These are phyloP conservation scores for Spermophilus dauricus DNA, from an alignment of 2,113 vertebrate species.

Conservation along the genomic window DNA sequence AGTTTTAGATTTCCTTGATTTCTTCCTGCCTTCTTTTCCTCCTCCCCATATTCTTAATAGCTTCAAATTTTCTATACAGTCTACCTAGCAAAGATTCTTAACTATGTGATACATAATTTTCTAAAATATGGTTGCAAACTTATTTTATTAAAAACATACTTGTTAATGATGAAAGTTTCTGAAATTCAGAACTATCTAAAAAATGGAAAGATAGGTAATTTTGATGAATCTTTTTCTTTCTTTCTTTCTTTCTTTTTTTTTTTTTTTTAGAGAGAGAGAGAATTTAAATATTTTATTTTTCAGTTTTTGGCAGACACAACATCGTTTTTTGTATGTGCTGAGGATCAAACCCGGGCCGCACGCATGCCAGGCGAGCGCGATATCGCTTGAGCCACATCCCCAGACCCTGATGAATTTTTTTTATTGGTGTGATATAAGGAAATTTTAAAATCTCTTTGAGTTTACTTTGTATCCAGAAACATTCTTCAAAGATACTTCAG, in stretches of 20 bases:
- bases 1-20: constrained; percentile 46
- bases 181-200: neutral
- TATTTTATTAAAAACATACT: constrained; percentile 37
- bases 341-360: too few species aligned
- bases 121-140: neutral
- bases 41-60: neutral
- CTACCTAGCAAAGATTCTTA: neutral
- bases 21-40: neutral
- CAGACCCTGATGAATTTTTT: neutral
- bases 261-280: too few species aligned
- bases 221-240: neutral
- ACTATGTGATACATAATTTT: neutral
- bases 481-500: neutral
- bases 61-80: neutral
- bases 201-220: neutral
- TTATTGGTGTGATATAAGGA: constrained; percentile 18
- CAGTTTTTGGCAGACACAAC: too few species aligned
- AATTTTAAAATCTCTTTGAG: neutral
- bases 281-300: too few species aligned
- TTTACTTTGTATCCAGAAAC: neutral
- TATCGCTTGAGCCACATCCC: too few species aligned
- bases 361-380: too few species aligned
- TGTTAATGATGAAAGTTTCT: constrained; percentile 47
- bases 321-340: too few species aligned
- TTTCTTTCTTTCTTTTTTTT: accelerated